Conservation (phyloP, 2,113 vertebrate species). For the Gambusia holbrooki region DNA sequence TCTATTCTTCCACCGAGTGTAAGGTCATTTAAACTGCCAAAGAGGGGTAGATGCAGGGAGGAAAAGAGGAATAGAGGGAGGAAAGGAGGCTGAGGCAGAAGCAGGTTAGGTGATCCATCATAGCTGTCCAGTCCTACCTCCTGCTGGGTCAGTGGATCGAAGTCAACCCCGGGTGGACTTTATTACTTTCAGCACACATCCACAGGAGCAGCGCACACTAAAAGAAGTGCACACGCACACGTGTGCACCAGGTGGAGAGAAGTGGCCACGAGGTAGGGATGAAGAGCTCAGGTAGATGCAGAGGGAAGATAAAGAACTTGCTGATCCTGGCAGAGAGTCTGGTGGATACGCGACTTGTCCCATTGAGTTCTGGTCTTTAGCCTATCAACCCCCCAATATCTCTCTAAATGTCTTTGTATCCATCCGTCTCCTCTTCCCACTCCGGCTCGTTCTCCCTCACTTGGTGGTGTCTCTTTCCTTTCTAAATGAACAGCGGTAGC, state of each 20-base stretch:
- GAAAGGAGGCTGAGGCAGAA: constrained; percentile 75
- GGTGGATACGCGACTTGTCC: constrained; percentile 62
- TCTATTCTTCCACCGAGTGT: constrained; percentile 63
- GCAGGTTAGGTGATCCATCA: constrained; percentile 93
- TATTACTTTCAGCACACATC: constrained; percentile 86
- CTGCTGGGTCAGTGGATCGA: constrained; percentile 94
- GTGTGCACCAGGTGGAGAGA: constrained; percentile 30
- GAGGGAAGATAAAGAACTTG: constrained; percentile 70
- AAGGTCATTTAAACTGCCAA: constrained; percentile 76
- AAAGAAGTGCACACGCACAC: constrained; percentile 32
- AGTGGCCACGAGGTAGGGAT: constrained; percentile 66
- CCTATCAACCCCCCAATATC: constrained; percentile 73
- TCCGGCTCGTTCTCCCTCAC: constrained; percentile 45
- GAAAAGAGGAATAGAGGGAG: constrained; percentile 60
- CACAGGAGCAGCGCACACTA: constrained; percentile 32
- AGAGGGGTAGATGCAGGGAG: constrained; percentile 66
- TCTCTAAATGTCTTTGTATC: constrained; percentile 67
- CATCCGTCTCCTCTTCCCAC: constrained; percentile 61
- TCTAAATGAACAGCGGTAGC: constrained; percentile 88
- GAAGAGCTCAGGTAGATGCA: constrained; percentile 67
- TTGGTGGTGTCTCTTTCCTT: constrained; percentile 81
- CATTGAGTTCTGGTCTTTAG: constrained; percentile 71
- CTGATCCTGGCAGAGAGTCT: constrained; percentile 70
- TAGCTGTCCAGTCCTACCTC: constrained; percentile 89
- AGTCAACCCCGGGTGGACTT: constrained; percentile 88